Conservation (phyloP, 2,797 vertebrate genomes). For the Manis pentadactyla region DNA sequence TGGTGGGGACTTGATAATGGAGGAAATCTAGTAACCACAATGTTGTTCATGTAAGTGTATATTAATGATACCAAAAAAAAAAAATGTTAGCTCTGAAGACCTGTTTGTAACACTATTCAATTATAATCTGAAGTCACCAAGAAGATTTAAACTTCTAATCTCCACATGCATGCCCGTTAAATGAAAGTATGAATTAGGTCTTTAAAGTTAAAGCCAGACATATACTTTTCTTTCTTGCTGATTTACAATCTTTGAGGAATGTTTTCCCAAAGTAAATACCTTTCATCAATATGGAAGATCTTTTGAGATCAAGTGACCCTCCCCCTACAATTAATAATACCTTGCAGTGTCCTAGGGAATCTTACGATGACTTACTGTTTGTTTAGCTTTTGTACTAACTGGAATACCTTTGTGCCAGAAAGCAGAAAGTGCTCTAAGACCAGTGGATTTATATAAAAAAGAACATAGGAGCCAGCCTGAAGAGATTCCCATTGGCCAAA, state of each 20-base stretch:
- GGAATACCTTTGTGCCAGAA: not conserved
- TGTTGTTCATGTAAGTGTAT: too few species aligned
- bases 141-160: constrained; percentile 28
- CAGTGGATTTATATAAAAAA: not conserved
- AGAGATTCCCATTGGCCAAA: not conserved
- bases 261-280: not conserved
- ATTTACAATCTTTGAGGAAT: constrained; percentile 14
- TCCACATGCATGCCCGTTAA: not conserved
- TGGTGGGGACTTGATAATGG: too few species aligned
- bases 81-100: not conserved
- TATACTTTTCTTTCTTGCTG: constrained; percentile 3
- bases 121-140: constrained; percentile 1
- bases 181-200: not conserved
- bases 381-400: constrained; percentile 16
- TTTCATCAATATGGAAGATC: not conserved
- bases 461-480: not conserved
- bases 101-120: too few species aligned
- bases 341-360: not conserved
- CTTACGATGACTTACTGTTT: not conserved
- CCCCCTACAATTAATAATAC: not conserved
- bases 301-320: not conserved
- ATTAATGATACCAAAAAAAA: not conserved
- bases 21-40: too few species aligned
- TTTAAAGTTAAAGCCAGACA: constrained; percentile 22
- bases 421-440: not conserved